Conservation (phyloP, 2,113 vertebrate genomes). For the Marcusenius ussheri region DNA sequence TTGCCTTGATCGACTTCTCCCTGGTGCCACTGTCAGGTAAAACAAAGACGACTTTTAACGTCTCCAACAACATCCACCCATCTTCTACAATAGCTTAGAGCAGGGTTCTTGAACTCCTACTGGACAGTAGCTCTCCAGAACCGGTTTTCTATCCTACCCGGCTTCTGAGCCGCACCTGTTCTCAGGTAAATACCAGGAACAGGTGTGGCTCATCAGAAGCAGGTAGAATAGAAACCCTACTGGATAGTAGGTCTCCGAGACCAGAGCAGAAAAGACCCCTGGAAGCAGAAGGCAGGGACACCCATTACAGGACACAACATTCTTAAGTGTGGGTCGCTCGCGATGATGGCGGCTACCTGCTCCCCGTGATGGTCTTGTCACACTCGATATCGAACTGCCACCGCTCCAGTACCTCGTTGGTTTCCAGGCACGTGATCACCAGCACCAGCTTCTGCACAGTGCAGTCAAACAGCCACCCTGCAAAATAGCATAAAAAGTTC, state of each 20-base stretch:
- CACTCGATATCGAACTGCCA: constrained; percentile 97
- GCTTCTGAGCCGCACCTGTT: not conserved
- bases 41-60: not conserved
- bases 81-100: not conserved
- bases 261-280: not conserved
- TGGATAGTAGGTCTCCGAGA: not conserved
- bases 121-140: not conserved
- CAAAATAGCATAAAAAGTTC: constrained; percentile 27
- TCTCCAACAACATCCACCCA: not conserved
- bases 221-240: not conserved
- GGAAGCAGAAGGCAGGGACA: not conserved
- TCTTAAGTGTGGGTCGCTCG: not conserved
- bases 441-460: constrained; percentile 88
- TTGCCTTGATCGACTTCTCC: constrained; percentile 86
- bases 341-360: constrained; percentile 50
- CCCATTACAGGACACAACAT: not conserved
- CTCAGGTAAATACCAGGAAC: not conserved
- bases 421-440: constrained; percentile 84
- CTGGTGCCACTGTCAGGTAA: constrained; percentile 63
- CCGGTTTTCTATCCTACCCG: not conserved
- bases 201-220: not conserved
- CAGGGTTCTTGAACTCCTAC: not conserved
- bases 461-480: constrained; percentile 90
- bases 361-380: constrained; percentile 78
- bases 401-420: constrained; percentile 80